Evolutionary conservation across 1,140 invertebrate genomes (phyloP), one percentile per base, ranked within the genome.

Genomic region (Ceratina japonica): DNA sequence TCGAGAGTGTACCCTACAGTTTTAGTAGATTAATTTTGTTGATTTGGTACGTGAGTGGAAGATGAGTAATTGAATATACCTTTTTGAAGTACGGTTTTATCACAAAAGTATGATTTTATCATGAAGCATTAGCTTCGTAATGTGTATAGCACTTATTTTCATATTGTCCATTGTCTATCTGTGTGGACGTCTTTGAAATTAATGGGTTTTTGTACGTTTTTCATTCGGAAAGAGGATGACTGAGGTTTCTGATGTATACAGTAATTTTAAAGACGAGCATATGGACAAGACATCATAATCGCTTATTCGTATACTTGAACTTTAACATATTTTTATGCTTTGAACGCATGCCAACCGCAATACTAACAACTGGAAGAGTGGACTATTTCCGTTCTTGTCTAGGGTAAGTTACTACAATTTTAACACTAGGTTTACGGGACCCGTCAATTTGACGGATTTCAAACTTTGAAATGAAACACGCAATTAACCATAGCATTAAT

Each of bases 311-410:
- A 82, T 88, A 81, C 71, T 88, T 88, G 84, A 87, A 89, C 79
- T 80, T 85, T 70, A 87, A 59, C 66, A 37, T 80, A 84, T 88
- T 87, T 87, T 85, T 75, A 80, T 88, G 88, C 70, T 88, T 88
- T 88, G 79, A 88, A 90, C 87, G 89, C 90, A 90, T 92, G 87
- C 90, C 83, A 86, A 90, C 84, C 87, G 75, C 81, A 87, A 90
- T 89, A 87, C 87, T 91, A 91, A 91, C 89, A 90, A 90, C 89
- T 92, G 88, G 90, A 91, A 92, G 91, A 87, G 86, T 89, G 90
- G 91, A 87, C 86, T 69, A 51, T 37, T 90, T 90, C 84, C 91
- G 66, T 91, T 92, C 85, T 91, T 92, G 82, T 92, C 90, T 90
- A 91, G 91, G 91, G 91, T 92, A 91, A 92, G 91, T 74, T 66